Base-by-base conservation (phyloP, 2,113 vertebrate genomes). In the Procapra przewalskii region DNA sequence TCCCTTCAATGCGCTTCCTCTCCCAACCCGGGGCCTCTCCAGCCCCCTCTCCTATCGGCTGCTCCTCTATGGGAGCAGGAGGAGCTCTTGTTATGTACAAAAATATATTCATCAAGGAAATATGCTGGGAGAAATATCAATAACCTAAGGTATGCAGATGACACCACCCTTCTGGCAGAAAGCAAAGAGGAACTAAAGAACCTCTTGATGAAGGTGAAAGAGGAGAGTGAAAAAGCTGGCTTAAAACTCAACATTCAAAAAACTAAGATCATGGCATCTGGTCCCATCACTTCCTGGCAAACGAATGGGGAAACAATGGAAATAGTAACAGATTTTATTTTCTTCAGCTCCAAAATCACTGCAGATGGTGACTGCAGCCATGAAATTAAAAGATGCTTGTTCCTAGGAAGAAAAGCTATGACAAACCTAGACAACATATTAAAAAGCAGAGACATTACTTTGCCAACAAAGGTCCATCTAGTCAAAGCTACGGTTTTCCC, bases 21-120 rank as follows among this genome's bases (percentile, higher is more conserved):
- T 6, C 3, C 36, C 52, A 13, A 21, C 27, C 2, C 0, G 10
- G 50, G 6, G 5, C 40, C 43, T 43, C 55, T 88, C 36, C 15
- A 29, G 7, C 11, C 81, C 27, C 29, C 4, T 17, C 11, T 48
- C 3, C 7, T 8, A 12, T 43, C 0, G 2, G 23, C 45, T 50
- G 8, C 54, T 77, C 43, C 29, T 82, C 67, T 36, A 7, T 21
- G 27, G 25, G 60, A 83, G n/a, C 36, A 86, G 60, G 60, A 94
- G 77, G 29, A 54, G 64, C 19, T 77, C 43, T 55, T 6, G 13
- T 57, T 36, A 57, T 54, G 19, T 7, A 50, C 21, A 5, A 54
- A 21, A 16, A 21, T 88, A 12, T 23, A 43, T 81, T 36, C 59
- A 40, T 7, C 90, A 48, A 12, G 40, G 36, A 75, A 75, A 40